Conservation (phyloP, 2,797 vertebrate genomes). For the Myotis planiceps region DNA sequence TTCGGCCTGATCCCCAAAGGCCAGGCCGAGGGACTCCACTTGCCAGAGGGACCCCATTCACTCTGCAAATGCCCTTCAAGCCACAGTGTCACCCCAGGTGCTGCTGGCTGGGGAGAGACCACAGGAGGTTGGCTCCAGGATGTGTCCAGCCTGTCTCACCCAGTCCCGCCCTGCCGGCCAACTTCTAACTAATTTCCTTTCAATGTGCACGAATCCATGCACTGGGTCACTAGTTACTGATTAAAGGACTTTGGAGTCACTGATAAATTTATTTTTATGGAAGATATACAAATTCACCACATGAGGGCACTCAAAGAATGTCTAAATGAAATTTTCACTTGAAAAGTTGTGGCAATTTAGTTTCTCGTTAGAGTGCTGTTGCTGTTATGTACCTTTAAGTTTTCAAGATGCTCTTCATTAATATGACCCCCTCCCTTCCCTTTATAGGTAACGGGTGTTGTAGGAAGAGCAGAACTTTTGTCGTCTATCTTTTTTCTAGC, state of each 20-base stretch:
- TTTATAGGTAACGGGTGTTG: constrained; percentile 96
- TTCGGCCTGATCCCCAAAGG: too few relatives aligned
- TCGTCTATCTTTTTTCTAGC: constrained; percentile 98
- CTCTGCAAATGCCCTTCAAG: too few relatives aligned
- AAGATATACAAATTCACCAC: constrained; percentile 69
- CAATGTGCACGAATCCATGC: too few relatives aligned
- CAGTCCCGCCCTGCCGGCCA: too few relatives aligned
- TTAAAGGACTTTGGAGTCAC: constrained; percentile 15
- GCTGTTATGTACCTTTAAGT: background rate
- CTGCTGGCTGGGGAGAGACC: too few relatives aligned
- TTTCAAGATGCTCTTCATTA: constrained; percentile 35
- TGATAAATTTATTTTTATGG: background rate
- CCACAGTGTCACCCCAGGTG: too few relatives aligned
- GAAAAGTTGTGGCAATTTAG: background rate
- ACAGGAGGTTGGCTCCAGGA: too few relatives aligned
- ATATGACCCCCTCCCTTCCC: background rate
- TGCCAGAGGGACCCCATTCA: too few relatives aligned
- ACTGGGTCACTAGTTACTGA: background rate
- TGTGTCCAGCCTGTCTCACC: too few relatives aligned
- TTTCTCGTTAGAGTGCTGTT: background rate
- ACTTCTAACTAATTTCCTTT: too few relatives aligned
- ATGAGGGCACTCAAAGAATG: constrained; percentile 75
- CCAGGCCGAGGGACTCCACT: too few relatives aligned
- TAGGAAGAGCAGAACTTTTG: constrained; percentile 97
- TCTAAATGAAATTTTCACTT: background rate